phyloP scores from a whole-genome alignment of 2,797 vertebrate species.

The Enteromius fasciolatus region DNA sequence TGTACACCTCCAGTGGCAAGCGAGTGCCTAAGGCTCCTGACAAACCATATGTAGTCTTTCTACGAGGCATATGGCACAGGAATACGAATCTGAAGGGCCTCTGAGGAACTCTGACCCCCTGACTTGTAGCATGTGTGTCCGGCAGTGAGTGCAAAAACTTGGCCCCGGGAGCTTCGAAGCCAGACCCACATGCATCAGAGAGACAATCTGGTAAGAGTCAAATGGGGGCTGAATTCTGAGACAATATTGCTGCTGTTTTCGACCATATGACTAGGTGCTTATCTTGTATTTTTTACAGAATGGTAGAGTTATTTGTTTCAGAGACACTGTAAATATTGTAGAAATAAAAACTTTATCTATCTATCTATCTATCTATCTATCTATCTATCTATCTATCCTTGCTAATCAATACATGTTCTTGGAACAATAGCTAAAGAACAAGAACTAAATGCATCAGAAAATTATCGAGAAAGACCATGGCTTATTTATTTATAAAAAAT shows the following conservation, averaged over 20 bases:
- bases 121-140: conserved; percentile 42
- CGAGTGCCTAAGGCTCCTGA: not conserved
- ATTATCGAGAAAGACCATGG: not conserved
- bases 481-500: not conserved
- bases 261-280: not conserved
- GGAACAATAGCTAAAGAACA: no score
- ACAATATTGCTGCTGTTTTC: not conserved
- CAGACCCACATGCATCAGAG: conserved; percentile 22
- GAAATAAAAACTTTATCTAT: no score
- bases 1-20: not conserved
- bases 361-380: no score
- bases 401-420: no score
- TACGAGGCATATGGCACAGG: conserved; percentile 46
- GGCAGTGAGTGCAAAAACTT: conserved; percentile 57
- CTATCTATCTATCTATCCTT: no score
- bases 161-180: conserved; percentile 32
- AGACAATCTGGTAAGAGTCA: conserved; percentile 40
- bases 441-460: no score
- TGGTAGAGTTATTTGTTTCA: not conserved
- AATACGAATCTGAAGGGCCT: conserved; percentile 36
- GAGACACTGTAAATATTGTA: not conserved
- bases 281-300: not conserved
- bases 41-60: conserved; percentile 52
- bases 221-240: conserved; percentile 11
- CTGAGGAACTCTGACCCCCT: conserved; percentile 56